These are phyloP conservation scores for Bos javanicus DNA, from an alignment of 2,113 vertebrate genomes.

Conservation along the genomic window DNA sequence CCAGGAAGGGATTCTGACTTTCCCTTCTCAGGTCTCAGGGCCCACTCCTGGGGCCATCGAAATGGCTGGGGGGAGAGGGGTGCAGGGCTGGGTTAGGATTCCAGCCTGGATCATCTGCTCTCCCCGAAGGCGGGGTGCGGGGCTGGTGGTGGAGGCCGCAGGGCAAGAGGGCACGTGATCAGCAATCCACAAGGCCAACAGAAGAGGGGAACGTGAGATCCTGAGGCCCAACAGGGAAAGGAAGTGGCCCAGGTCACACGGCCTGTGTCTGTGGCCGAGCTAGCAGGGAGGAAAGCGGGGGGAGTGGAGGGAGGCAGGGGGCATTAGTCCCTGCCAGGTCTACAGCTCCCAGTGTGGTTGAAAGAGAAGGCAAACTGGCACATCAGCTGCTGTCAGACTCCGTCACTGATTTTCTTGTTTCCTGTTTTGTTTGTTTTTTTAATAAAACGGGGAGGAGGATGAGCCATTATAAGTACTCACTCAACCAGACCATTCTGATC, in stretches of 20 bases:
- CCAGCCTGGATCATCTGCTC: neutral
- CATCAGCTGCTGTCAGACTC: too few relatives aligned
- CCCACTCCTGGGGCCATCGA: neutral
- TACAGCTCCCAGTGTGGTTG: neutral
- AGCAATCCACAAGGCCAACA: too few relatives aligned
- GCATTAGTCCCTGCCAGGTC: neutral
- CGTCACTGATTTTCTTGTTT: neutral
- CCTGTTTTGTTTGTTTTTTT: neutral
- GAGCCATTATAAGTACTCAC: neutral
- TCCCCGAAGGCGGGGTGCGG: neutral
- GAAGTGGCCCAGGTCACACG: neutral
- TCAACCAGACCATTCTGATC: neutral
- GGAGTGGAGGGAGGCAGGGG: neutral
- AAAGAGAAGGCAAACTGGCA: fast-evolving
- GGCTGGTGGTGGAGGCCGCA: too few relatives aligned
- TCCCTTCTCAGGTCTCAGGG: neutral
- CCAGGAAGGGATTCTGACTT: neutral
- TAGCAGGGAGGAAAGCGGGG: fast-evolving
- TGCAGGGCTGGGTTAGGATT: neutral
- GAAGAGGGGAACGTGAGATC: neutral
- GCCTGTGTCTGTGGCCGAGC: neutral
- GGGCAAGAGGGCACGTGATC: too few relatives aligned
- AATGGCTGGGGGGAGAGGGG: neutral
- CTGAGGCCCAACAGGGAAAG: neutral
- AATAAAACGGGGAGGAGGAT: neutral